A percentile compares a stretch with the other conserved stretches of the same genome.
These are phyloP conservation scores for Amblyopsis hoosieri DNA, from an alignment of 2,797 vertebrate genomes.

Conservation along the genomic window DNA sequence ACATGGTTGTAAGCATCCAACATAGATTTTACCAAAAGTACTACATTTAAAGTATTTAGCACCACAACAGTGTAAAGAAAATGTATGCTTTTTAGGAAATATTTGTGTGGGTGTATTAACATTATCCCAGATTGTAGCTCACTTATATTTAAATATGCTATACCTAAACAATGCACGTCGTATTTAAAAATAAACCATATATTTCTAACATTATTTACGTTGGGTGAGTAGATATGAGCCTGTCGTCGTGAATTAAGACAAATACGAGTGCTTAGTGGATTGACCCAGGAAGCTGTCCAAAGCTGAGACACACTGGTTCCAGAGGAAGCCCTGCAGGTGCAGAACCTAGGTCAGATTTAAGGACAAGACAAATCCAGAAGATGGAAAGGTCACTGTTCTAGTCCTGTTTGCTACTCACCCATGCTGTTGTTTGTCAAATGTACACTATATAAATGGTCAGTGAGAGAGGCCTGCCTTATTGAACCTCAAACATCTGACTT, in stretches of 20 bases:
- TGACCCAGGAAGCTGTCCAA: conserved; percentile 8
- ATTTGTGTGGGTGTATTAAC: too few species aligned
- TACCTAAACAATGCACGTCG: not conserved
- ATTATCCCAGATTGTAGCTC: too few species aligned
- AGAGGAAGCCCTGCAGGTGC: conserved; percentile 23
- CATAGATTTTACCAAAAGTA: not conserved
- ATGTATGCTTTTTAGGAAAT: too few species aligned
- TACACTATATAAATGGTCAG: too few species aligned
- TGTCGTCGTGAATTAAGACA: conserved; percentile 20
- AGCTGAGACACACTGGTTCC: conserved; percentile 26
- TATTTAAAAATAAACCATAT: not conserved
- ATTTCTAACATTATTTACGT: not conserved
- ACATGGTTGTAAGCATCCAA: too few species aligned
- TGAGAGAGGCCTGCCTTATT: too few species aligned
- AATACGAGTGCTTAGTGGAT: conserved; percentile 5
- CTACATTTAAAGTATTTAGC: not conserved
- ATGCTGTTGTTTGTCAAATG: too few species aligned
- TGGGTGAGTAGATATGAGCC: conserved; percentile 21
- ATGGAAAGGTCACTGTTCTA: not conserved
- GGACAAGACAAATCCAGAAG: not conserved
- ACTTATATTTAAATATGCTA: too few species aligned
- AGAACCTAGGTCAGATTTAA: conserved; percentile 7
- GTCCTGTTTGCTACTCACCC: too few species aligned
- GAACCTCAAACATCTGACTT: too few species aligned
- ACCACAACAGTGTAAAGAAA: too few species aligned